phyloP scores from a whole-genome alignment of 1,140 invertebrate species.

The Cotesia vestalis region DNA sequence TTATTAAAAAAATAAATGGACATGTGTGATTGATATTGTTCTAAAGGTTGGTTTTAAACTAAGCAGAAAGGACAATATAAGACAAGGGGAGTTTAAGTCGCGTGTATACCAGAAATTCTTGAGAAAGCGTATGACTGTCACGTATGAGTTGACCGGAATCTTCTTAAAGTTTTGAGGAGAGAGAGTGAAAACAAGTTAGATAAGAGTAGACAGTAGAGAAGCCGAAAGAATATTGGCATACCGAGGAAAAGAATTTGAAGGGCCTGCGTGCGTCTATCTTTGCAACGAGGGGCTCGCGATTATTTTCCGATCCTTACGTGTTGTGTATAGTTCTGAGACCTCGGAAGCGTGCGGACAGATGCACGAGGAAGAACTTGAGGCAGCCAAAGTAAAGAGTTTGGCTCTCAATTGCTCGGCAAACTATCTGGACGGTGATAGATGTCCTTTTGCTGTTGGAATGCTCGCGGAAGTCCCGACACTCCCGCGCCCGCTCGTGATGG shows the following conservation, averaged over 20 bases:
- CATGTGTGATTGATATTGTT: no score
- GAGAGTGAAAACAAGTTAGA: slow-evolving; percentile 14
- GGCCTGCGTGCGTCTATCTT: slow-evolving; percentile 27
- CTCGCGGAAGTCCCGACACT: slow-evolving; percentile 41
- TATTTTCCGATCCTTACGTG: neutral
- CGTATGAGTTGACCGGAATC: no score
- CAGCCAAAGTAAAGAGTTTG: slow-evolving; percentile 37
- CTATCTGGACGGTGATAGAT: slow-evolving; percentile 58
- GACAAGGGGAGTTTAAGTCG: no score
- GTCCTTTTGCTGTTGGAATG: slow-evolving; percentile 60
- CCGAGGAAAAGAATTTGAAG: slow-evolving; percentile 63
- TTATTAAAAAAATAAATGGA: no score
- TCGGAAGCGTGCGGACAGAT: neutral
- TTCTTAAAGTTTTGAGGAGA: slow-evolving; percentile 48
- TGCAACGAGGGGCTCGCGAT: slow-evolving; percentile 13
- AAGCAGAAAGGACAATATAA: neutral
- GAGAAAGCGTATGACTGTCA: no score
- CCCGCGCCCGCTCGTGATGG: slow-evolving; percentile 38
- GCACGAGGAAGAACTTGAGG: neutral
- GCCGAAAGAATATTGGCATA: slow-evolving; percentile 63
- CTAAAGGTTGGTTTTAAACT: neutral
- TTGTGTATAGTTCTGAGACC: slow-evolving; percentile 12
- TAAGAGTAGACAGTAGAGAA: neutral
- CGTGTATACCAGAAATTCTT: neutral
- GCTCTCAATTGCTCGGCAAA: slow-evolving; percentile 58